These are phyloP conservation scores for Accipiter cooperii DNA, from an alignment of 2,113 vertebrate species.

Conservation along the genomic window DNA sequence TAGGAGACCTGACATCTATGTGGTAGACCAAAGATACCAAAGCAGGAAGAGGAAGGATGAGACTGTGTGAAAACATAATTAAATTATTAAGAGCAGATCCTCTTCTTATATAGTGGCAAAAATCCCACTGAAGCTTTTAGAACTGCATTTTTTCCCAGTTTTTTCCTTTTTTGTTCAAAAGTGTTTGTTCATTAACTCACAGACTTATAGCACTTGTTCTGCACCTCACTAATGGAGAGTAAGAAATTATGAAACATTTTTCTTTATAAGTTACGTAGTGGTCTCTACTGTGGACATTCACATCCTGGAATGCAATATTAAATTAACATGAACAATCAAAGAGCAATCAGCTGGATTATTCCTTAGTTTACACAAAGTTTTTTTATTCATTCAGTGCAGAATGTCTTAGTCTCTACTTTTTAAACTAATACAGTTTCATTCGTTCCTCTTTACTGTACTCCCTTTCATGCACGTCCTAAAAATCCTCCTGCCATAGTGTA, in stretches of 20 bases:
- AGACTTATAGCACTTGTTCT: fast-evolving
- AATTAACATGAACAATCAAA: neutral
- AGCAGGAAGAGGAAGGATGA: neutral
- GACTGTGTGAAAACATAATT: neutral
- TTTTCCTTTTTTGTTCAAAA: neutral
- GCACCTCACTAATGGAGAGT: neutral
- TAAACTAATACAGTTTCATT: neutral
- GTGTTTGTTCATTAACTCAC: neutral
- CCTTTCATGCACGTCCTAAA: neutral
- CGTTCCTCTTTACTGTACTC: neutral
- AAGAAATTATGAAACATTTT: neutral
- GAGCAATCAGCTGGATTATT: neutral
- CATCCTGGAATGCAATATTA: neutral
- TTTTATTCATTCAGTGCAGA: neutral
- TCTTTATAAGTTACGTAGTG: neutral
- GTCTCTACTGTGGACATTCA: neutral
- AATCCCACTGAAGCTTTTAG: neutral
- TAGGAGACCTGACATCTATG: neutral
- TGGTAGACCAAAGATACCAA: neutral
- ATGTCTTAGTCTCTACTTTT: neutral
- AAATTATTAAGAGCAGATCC: neutral
- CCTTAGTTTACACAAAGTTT: neutral
- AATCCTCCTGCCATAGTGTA: neutral
- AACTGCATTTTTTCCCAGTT: neutral
- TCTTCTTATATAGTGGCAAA: neutral